Base-by-base conservation (phyloP, 2,113 vertebrate genomes). In the Bujurquina vittata region DNA sequence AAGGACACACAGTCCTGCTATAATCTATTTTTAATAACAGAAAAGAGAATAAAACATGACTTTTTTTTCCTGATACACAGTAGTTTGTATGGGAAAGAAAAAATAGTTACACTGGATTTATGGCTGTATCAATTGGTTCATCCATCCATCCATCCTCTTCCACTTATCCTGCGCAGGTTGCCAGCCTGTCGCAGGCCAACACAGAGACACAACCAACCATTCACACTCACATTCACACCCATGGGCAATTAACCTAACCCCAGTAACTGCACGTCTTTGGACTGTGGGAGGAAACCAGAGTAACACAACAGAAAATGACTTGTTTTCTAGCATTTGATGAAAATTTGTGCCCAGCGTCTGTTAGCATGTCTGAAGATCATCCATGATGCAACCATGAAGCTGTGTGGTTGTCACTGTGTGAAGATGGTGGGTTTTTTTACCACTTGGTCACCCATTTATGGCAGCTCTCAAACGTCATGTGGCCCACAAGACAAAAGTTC, bases 361-460 rank as follows among this genome's bases (percentile, higher is more conserved):
- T 22, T 29, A 69, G 26, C 22, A 18, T 67, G 63, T 49, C 26
- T 7, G 49, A 54, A 54, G 49, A 49, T 6, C 17, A 1, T 40
- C 57, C 2, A 3, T 33, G 54, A 20, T 31, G 23, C 4, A 52
- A 72, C 43, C 10, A 72, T 20, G 17, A 4, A 3, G 49, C 5
- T 52, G 72, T 37, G 49, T 81, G 74, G 49, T 77, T 73, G 57
- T 72, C 67, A 75, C 22, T 69, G 37, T 52, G 72, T 54, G 75
- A 49, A 80, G 79, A 81, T 74, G 37, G 56, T 77, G 9, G 49
- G 31, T 5, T 83, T 76, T 40, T 74, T 80, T 37, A 78, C 84
- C 57, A 29, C 67, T 60, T 54, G 62, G 63, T 55, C 62, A 35
- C 20, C 40, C 22, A 29, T 81, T 59, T 26, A 56, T 78, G 57